Conservation (phyloP, 2,797 vertebrate genomes). For the Sandelia bainsii region DNA sequence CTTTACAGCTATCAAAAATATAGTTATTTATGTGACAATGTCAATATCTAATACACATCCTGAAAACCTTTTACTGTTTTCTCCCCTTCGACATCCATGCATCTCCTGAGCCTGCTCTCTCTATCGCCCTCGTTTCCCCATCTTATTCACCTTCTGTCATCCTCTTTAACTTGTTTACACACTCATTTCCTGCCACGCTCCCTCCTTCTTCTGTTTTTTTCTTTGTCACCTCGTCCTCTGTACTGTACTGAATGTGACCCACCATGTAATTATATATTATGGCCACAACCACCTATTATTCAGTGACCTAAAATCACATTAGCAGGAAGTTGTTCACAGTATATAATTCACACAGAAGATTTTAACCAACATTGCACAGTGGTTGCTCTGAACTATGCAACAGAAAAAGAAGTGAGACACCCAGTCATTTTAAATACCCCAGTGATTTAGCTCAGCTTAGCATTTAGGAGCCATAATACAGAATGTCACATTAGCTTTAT, state of each 20-base stretch:
- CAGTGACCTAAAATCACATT: slow-evolving; percentile 26
- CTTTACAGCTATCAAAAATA: slow-evolving; percentile 25
- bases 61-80: slow-evolving; percentile 55
- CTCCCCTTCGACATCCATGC: slow-evolving; percentile 47
- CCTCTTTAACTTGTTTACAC: slow-evolving; percentile 31
- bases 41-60: slow-evolving; percentile 46
- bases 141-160: slow-evolving; percentile 44
- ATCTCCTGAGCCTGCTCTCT: slow-evolving; percentile 32
- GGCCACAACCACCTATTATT: slow-evolving; percentile 17
- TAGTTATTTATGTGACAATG: slow-evolving; percentile 47
- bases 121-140: slow-evolving; percentile 18
- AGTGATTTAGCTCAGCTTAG: slow-evolving; percentile 74
- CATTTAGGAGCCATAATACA: slow-evolving; percentile 74
- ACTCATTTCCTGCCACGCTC: slow-evolving; percentile 54
- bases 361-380: slow-evolving; percentile 30
- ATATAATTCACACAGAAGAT: slow-evolving; percentile 24
- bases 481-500: slow-evolving; percentile 80
- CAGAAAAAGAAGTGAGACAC: slow-evolving; percentile 56
- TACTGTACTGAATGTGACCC: slow-evolving; percentile 15
- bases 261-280: slow-evolving; percentile 30
- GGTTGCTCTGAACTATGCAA: slow-evolving; percentile 36
- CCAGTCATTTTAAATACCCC: slow-evolving; percentile 69
- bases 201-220: slow-evolving; percentile 20
- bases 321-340: slow-evolving; percentile 25
- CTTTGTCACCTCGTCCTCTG: slow-evolving; percentile 31